Percentiles rank a stretch among this genome's conserved stretches.
phyloP scores from a whole-genome alignment of 2,888 invertebrate species.

The Melanotus villosus region DNA sequence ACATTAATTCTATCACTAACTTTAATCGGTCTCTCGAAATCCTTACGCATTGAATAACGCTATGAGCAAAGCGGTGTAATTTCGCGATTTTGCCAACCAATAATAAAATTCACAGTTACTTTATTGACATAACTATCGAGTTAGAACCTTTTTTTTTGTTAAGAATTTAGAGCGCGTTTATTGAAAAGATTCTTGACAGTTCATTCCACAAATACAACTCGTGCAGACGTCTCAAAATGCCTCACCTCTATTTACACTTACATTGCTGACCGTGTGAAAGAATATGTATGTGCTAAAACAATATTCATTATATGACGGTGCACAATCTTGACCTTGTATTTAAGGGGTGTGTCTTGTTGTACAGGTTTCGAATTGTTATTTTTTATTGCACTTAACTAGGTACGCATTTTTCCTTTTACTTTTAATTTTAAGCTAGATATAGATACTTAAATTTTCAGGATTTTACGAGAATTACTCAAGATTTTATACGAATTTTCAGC shows the following conservation, averaged over 20 bases:
- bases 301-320: constrained; percentile 42
- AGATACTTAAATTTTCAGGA: too few species aligned
- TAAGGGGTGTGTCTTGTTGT: constrained; percentile 36
- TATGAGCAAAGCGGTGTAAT: too few species aligned
- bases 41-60: too few species aligned
- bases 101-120: too few species aligned
- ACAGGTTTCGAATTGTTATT: constrained; percentile 8
- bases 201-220: constrained; percentile 38
- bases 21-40: too few species aligned
- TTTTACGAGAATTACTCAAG: too few species aligned
- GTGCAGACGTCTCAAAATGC: constrained; percentile 41
- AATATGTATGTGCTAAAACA: constrained; percentile 43
- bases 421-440: background rate
- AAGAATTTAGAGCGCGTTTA: constrained; percentile 27
- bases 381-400: background rate
- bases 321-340: constrained; percentile 38
- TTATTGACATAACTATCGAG: too few species aligned
- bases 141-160: too few species aligned
- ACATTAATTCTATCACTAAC: constrained; percentile 2
- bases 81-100: too few species aligned
- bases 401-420: constrained; percentile 3
- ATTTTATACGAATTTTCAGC: too few species aligned
- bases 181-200: constrained; percentile 29
- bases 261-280: constrained; percentile 40
- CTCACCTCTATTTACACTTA: constrained; percentile 42